phyloP scores from a whole-genome alignment of 2,113 vertebrate genomes.

The Coregonus clupeaformis region DNA sequence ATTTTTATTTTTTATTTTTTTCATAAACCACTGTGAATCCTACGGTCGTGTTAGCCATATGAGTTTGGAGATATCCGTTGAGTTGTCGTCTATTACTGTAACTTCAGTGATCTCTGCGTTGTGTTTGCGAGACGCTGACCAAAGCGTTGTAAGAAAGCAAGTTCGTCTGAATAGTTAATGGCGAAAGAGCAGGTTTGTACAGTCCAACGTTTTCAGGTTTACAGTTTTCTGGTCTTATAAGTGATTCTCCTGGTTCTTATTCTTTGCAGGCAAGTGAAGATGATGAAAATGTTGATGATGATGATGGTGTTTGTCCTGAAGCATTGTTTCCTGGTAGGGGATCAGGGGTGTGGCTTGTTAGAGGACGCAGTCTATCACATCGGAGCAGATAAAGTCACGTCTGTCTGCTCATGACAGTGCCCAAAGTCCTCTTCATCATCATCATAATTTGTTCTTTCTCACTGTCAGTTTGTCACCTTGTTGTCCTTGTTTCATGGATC shows the following conservation, averaged over 20 bases:
- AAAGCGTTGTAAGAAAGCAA: constrained; percentile 75
- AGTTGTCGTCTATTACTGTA: constrained; percentile 74
- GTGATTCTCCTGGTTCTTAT: constrained; percentile 62
- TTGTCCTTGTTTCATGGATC: not conserved
- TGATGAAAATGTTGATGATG: constrained; percentile 38
- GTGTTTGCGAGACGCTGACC: constrained; percentile 73
- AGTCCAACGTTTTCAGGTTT: constrained; percentile 70
- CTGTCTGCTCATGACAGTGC: constrained; percentile 65
- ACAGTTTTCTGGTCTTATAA: constrained; percentile 82
- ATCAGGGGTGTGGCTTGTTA: constrained; percentile 49
- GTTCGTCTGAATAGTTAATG: constrained; percentile 80
- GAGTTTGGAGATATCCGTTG: constrained; percentile 74
- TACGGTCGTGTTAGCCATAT: constrained; percentile 66
- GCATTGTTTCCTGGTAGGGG: constrained; percentile 61
- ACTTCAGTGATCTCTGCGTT: constrained; percentile 75
- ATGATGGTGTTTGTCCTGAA: constrained; percentile 46
- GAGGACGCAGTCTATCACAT: constrained; percentile 45
- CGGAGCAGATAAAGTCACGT: constrained; percentile 24
- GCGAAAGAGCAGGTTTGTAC: constrained; percentile 66
- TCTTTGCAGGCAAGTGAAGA: constrained; percentile 69
- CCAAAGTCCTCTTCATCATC: constrained; percentile 25
- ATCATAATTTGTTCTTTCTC: constrained; percentile 40
- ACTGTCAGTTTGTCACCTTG: constrained; percentile 24
- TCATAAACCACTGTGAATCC: constrained; percentile 78
- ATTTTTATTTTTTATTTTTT: too few relatives aligned